Evolutionary conservation across 2,797 vertebrate species (phyloP), one percentile per base, ranked within the genome.

Genomic region (Epinephelus malabaricus): DNA sequence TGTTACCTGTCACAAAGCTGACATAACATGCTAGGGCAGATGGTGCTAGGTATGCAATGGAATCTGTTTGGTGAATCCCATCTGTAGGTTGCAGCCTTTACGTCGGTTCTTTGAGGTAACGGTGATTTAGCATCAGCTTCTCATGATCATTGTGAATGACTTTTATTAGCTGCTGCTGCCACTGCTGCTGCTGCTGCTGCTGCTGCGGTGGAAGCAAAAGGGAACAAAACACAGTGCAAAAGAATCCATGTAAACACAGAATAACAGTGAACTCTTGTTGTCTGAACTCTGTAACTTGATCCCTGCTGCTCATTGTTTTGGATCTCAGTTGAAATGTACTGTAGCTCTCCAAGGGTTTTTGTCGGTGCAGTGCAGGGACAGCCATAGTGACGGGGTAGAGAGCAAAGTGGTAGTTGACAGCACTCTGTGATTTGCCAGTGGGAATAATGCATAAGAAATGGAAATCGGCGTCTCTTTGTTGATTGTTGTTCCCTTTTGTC

Each of bases 401-500:
- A 88, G 91, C 84, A 81, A 88, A 91, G 90, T 87, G 86, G 73
- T 86, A 74, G 88, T 88, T 93, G 94, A 94, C 92, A 90, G 91
- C 92, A 87, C 78, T 90, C 88, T 85, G 88, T 79, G 85, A 92
- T 89, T 89, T 84, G 80, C 92, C 89, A 56, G 65, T 81, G 89
- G 94, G 94, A 95, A 91, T 93, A 89, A 91, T 81, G 86, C 89
- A 91, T 89, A 90, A 91, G 87, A 86, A 89, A 94, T 93, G 89
- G 87, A 92, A 95, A 92, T 91, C 85, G 76, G 89, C 87, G 30
- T 91, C 88, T 94, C 92, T 95, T 95, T 95, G 93, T 93, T 94
- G 92, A 94, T 93, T 92, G 91, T 94, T 95, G 92, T 94, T 95
- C 92, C 92, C 92, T 95, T 95, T 95, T 94, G 93, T 95, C 93